Conservation (phyloP, 1,140 invertebrate genomes). For the Formica exsecta region DNA sequence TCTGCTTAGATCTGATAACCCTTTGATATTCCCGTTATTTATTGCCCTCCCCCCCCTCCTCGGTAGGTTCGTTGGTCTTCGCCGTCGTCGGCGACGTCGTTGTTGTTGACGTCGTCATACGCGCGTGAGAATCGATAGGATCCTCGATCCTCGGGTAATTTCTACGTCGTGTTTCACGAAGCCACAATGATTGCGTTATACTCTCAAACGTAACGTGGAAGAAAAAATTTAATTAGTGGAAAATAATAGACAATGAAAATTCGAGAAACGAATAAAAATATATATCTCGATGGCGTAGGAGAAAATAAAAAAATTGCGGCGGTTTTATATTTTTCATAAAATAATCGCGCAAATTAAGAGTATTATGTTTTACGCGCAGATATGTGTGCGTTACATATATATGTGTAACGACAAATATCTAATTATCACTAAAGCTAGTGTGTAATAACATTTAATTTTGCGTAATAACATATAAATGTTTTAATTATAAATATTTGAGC, state of each 20-base stretch:
- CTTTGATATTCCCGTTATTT: conserved; percentile 82
- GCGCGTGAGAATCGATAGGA: conserved; percentile 65
- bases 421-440: conserved; percentile 44
- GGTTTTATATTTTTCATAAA: neutral
- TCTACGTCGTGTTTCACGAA: neutral
- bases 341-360: conserved; percentile 24
- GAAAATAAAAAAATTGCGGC: neutral
- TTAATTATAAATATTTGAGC: conserved; percentile 59
- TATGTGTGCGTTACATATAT: neutral
- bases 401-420: conserved; percentile 45
- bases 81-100: conserved; percentile 45
- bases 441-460: conserved; percentile 50
- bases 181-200: neutral
- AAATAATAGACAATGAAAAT: neutral
- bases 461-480: conserved; percentile 59
- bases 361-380: conserved; percentile 3
- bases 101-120: conserved; percentile 38
- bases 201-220: neutral
- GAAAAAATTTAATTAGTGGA: neutral
- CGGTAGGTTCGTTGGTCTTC: conserved; percentile 4
- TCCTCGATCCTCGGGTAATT: conserved; percentile 3
- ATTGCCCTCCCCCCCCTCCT: conserved; percentile 57
- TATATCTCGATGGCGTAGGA: neutral
- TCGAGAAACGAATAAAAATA: conserved; percentile 3
- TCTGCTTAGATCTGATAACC: conserved; percentile 84